Percentiles rank a stretch among this genome's conserved stretches.
phyloP scores from a whole-genome alignment of 2,113 vertebrate genomes.

The Numida meleagris region DNA sequence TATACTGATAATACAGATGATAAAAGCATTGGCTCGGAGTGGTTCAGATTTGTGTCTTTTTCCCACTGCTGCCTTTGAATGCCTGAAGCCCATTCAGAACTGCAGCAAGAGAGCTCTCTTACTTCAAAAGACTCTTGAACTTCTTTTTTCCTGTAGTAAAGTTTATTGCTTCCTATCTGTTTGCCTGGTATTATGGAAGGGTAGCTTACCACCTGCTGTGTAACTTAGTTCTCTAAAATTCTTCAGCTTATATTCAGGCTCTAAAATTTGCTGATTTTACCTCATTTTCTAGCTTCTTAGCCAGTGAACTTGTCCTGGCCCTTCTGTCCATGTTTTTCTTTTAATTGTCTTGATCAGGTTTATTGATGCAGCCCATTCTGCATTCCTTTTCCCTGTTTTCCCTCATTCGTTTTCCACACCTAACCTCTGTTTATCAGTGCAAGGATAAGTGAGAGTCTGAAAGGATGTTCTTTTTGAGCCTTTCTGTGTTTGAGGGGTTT shows the following conservation, averaged over 20 bases:
- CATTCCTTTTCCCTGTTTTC: not conserved
- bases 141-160: constrained; percentile 44
- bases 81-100: not conserved
- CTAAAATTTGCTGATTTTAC: not conserved
- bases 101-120: not conserved
- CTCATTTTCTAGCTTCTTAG: not conserved
- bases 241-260: not conserved
- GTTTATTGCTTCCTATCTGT: constrained; percentile 59
- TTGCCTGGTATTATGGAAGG: not conserved
- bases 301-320: not conserved
- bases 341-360: not conserved
- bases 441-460: not conserved
- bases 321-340: not conserved
- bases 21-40: not conserved
- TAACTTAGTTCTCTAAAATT: not conserved
- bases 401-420: not conserved
- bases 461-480: not conserved
- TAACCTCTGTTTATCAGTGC: not conserved
- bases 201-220: not conserved
- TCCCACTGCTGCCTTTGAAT: not conserved
- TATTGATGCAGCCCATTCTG: not conserved
- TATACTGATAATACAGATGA: not conserved
- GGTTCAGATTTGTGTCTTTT: not conserved
- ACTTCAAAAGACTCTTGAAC: constrained; percentile 13
- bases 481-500: not conserved